These are phyloP conservation scores for Priocnemis perturbator DNA, from an alignment of 2,888 invertebrate genomes.

Conservation along the genomic window DNA sequence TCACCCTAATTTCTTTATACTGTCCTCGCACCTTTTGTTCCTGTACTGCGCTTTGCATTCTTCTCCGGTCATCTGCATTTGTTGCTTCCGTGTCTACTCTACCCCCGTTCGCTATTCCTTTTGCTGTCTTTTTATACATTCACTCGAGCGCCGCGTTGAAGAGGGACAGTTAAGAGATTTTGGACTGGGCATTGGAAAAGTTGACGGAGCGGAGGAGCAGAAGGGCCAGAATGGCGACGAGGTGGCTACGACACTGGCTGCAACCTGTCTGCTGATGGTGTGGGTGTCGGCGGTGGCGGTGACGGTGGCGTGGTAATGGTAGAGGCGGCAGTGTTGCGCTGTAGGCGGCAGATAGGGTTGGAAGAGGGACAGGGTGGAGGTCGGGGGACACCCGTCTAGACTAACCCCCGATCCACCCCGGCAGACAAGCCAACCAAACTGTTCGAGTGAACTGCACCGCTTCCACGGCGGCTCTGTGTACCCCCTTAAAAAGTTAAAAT, in stretches of 20 bases:
- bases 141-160: conserved; percentile 64
- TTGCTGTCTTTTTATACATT: background rate
- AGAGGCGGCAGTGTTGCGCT: conserved; percentile 43
- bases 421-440: conserved; percentile 72
- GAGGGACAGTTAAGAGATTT: conserved; percentile 66
- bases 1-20: background rate
- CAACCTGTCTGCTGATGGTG: conserved; percentile 70
- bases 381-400: conserved; percentile 71
- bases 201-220: conserved; percentile 23
- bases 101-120: background rate
- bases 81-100: background rate
- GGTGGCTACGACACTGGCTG: conserved; percentile 69
- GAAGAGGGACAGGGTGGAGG: conserved; percentile 52
- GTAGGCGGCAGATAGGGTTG: conserved; percentile 8
- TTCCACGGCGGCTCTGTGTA: conserved; percentile 53
- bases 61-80: too few species aligned
- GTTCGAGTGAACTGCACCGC: conserved; percentile 70
- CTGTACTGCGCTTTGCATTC: background rate
- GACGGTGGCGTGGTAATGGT: conserved; percentile 42
- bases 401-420: conserved; percentile 68
- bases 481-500: conserved; percentile 71
- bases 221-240: conserved; percentile 22
- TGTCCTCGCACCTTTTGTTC: conserved; percentile 37
- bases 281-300: conserved; percentile 48
- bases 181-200: conserved; percentile 63